Conservation (phyloP, 1,140 invertebrate species). For the Melipona quadrifasciata region DNA sequence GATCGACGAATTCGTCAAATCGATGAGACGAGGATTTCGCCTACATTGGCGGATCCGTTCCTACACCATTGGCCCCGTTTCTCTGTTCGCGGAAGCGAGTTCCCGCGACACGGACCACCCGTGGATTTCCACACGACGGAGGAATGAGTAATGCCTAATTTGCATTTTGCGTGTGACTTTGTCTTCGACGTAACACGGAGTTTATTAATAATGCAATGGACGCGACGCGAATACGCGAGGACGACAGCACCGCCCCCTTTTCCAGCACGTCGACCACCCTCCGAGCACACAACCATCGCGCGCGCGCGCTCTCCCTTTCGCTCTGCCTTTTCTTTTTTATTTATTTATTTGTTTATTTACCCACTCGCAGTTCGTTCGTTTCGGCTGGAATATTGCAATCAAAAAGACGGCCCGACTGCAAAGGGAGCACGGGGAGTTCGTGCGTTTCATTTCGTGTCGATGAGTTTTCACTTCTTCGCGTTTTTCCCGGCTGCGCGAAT, state of each 20-base stretch:
- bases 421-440: not conserved
- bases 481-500: not conserved
- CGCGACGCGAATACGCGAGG: constrained; percentile 28
- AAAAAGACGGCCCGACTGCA: no score
- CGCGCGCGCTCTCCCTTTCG: not conserved
- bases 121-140: constrained; percentile 54
- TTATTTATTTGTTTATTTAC: not conserved
- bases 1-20: not conserved
- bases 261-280: no score
- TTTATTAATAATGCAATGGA: constrained; percentile 73
- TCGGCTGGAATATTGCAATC: not conserved
- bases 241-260: not conserved
- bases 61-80: constrained; percentile 25
- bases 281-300: not conserved
- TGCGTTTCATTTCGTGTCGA: not conserved
- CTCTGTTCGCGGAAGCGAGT: constrained; percentile 11
- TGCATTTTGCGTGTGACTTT: constrained; percentile 72
- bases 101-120: constrained; percentile 27
- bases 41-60: not conserved
- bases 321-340: not conserved
- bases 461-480: no score
- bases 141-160: constrained; percentile 72
- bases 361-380: not conserved
- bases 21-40: not conserved
- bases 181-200: constrained; percentile 65